A percentile compares a stretch with the other conserved stretches of the same genome.
These are phyloP conservation scores for Clarias batrachus DNA, from an alignment of 2,113 vertebrate genomes.

Conservation along the genomic window DNA sequence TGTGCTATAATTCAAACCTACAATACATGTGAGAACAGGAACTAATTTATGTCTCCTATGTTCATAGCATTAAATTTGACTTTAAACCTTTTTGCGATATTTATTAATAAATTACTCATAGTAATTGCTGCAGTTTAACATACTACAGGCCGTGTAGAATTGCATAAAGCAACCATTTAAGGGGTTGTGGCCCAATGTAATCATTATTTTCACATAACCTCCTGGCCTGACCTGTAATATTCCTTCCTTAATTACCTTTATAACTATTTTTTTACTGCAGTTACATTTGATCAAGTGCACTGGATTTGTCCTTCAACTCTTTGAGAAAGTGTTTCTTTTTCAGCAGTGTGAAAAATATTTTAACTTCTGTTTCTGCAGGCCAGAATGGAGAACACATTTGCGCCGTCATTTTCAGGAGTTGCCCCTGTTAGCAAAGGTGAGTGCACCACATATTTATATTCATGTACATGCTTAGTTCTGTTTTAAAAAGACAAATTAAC, in stretches of 20 bases:
- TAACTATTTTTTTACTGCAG: not conserved
- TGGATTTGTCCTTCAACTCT: not conserved
- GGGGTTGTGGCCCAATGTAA: not conserved
- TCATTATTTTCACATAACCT: not conserved
- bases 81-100: not conserved
- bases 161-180: not conserved
- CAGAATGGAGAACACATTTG: conserved; percentile 94
- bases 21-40: not conserved
- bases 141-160: not conserved
- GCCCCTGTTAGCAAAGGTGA: conserved; percentile 90
- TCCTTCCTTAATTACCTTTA: not conserved
- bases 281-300: not conserved
- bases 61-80: not conserved
- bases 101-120: not conserved
- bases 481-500: not conserved
- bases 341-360: not conserved
- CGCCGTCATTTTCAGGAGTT: conserved; percentile 85
- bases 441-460: conserved; percentile 13
- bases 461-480: not conserved
- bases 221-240: not conserved
- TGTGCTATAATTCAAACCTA: not conserved
- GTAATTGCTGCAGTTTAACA: not conserved
- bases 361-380: conserved; percentile 66
- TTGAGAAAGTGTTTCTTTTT: not conserved
- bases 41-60: not conserved